Base-by-base conservation (phyloP, 2,797 vertebrate genomes). In the Dermochelys coriacea region DNA sequence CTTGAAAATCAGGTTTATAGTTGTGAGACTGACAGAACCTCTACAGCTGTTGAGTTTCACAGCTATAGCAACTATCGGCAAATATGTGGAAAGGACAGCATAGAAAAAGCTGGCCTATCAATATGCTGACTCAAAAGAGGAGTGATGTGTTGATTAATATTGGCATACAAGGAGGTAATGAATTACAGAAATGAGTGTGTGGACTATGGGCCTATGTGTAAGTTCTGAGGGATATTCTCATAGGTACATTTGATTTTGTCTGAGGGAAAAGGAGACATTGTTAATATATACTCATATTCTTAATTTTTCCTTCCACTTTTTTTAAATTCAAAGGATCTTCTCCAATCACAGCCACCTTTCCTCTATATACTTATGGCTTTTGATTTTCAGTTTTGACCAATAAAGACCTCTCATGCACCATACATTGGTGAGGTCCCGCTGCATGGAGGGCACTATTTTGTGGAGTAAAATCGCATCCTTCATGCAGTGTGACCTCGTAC, bases 1-100 rank as follows among this genome's bases (percentile, higher is more conserved):
- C 49, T 75, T 84, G 90, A 90, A 95, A 93, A 93, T 87, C 79
- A 83, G 49, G 12, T 82, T 93, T 91, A 51, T 85, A 80, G 51
- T 27, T 49, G 50, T 90, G 91, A 3, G 77, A 77, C 83, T 82
- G 83, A 19, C 12, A 81, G 71, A 61, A 50, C 84, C 59, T 25
- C 47, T 88, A 0, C 23, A 45, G 82, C 52, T 71, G 23, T 81
- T 86, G 75, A 61, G 15, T 49, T 80, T 71, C 50, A 64, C 91
- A 93, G 90, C 90, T 12, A 29, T 25, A 61, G n/a, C 23, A 89
- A 15, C 90, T 41, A 82, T 57, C 41, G 85, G n/a, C 19, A 84
- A 68, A 1, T 25, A n/a, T 55, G 5, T 37, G 27, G 71, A 18
- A n/a, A 81, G 51, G 51, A 21, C 57, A 10, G 5, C 14, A 4